A percentile compares a stretch with the other conserved stretches of the same genome.
Evolutionary conservation across 2,888 invertebrate genomes (phyloP).

Genomic region (Conchocele bisecta): DNA sequence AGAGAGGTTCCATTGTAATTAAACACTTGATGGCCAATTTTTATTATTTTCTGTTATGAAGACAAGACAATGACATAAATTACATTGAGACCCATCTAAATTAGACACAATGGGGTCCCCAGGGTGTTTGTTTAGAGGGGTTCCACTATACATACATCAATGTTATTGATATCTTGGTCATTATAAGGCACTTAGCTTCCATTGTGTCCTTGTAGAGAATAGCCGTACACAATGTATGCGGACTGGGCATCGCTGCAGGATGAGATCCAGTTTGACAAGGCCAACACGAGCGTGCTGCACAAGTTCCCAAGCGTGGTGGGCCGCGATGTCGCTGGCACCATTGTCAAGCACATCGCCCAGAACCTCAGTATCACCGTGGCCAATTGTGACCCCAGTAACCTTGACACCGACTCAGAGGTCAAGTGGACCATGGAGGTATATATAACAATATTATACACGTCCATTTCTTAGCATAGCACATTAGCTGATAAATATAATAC

Average conservation of each 20-base stretch:
- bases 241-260: constrained; percentile 83
- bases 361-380: constrained; percentile 85
- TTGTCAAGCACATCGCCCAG: constrained; percentile 90
- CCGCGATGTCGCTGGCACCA: constrained; percentile 90
- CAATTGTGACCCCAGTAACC: constrained; percentile 90
- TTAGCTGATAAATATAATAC: too few species aligned
- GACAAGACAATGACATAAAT: too few species aligned
- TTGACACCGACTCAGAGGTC: constrained; percentile 90
- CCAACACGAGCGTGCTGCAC: constrained; percentile 87
- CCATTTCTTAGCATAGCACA: background rate
- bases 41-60: too few species aligned
- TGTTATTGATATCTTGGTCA: too few species aligned
- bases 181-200: background rate
- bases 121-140: too few species aligned
- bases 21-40: too few species aligned
- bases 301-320: constrained; percentile 90
- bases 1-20: too few species aligned
- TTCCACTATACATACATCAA: too few species aligned
- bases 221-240: constrained; percentile 81
- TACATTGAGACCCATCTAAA: too few species aligned
- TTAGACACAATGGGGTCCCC: too few species aligned
- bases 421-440: constrained; percentile 89
- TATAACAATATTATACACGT: background rate
- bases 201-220: background rate
- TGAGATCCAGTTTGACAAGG: constrained; percentile 81